Evolutionary conservation across 1,140 invertebrate genomes (phyloP).

Genomic region (Patella vulgata): DNA sequence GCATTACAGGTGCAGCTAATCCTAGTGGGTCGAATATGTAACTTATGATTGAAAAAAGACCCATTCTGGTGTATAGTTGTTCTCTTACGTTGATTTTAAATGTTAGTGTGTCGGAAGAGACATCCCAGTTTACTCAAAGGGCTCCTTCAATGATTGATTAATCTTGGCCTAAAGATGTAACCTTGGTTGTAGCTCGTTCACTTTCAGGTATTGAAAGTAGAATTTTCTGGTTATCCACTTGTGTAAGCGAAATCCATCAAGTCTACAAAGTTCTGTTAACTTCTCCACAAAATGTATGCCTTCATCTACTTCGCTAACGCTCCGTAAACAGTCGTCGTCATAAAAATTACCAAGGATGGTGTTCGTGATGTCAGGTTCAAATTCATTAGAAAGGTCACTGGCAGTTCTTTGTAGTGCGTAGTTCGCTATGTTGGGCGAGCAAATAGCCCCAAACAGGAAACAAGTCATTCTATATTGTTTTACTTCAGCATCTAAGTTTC

Average conservation of each 20-base stretch:
- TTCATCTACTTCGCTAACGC: conserved; percentile 14
- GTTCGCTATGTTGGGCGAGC: conserved; percentile 31
- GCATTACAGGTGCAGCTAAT: conserved; percentile 17
- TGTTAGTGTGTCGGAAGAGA: conserved; percentile 26
- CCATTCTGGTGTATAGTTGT: conserved; percentile 13
- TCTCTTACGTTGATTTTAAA: conserved; percentile 21
- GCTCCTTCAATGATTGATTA: conserved; percentile 29
- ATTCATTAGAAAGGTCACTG: conserved; percentile 19
- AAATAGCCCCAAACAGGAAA: conserved; percentile 33
- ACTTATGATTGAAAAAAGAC: conserved; percentile 19
- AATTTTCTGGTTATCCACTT: conserved; percentile 37
- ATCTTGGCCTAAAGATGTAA: conserved; percentile 24
- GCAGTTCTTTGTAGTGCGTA: conserved; percentile 34
- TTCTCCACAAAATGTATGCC: conserved; percentile 29
- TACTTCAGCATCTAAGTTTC: conserved; percentile 4
- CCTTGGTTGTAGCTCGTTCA: conserved; percentile 14
- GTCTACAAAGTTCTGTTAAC: conserved; percentile 19
- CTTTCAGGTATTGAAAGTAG: conserved; percentile 21
- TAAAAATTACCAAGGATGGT: conserved; percentile 37
- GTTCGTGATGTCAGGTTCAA: conserved; percentile 13
- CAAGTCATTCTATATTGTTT: conserved; percentile 28
- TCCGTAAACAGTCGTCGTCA: conserved; percentile 44
- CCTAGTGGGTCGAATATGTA: conserved; percentile 33
- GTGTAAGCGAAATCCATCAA: conserved; percentile 34
- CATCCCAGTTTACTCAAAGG: conserved; percentile 41